Evolutionary conservation across 1,140 invertebrate species (phyloP), one percentile per base, ranked within the genome.

Genomic region (Portunus trituberculatus): DNA sequence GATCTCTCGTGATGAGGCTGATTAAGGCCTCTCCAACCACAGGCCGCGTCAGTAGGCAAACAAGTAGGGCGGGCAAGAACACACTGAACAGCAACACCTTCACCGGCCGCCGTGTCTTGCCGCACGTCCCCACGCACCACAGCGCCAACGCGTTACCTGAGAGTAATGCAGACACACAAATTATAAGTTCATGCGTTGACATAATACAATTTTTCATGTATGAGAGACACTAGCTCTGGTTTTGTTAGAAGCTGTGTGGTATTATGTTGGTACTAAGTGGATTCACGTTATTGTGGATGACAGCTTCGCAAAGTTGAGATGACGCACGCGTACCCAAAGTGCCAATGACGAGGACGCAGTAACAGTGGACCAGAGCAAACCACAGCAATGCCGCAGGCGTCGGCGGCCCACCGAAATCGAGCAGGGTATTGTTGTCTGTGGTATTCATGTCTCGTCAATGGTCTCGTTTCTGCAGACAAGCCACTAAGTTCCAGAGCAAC

Each of bases 61-160:
- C 14, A 10, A 93, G 0, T 7, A 93, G 76, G 6, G 46, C 8
- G 4, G 91, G 76, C 39, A 46, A 0, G 82, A 93, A 93, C 20
- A 93, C 39, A 16, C 20, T 39, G 39, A 4, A 29, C 67, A 93
- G 91, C 32, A 93, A 76, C 32, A 93, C 32, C 82, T 93, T 93
- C 76, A 93, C 4, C 31, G 91, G 31, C 32, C 16, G 32, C 25
- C 32, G 67, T 28, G 82, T 84, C 29, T 84, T 93, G 32, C 2
- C 31, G 82, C 91, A 93, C 82, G 76, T 93, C 91, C 8, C 91
- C 39, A 93, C 39, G 32, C 91, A 93, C 91, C 91, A 93, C 82
- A 93, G 45, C 39, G 91, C 82, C 45, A 93, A 32, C 46, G 31
- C 82, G 91, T 93, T 93, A 46, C 91, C 91, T 93, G 76, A n/a